Conservation (phyloP, 2,797 vertebrate species). For the Coendou prehensilis region DNA sequence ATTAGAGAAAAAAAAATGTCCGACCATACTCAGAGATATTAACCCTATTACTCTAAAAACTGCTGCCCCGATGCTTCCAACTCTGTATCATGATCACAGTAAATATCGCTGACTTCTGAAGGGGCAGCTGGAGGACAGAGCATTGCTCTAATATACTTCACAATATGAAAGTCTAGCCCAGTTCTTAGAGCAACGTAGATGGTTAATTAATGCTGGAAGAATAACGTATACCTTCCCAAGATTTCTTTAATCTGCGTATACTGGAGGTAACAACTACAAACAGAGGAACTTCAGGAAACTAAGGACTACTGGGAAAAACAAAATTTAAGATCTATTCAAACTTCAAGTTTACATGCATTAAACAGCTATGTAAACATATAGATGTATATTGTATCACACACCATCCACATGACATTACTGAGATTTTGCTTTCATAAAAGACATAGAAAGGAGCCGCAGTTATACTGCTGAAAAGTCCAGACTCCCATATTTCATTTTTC, state of each 20-base stretch:
- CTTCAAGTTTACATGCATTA: not conserved
- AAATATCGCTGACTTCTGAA: not conserved
- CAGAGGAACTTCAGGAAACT: not conserved
- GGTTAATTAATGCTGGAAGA: not conserved
- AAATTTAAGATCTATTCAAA: not conserved
- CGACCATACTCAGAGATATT: not conserved
- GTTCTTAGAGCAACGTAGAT: not conserved
- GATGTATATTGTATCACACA: not conserved
- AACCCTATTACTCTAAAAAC: not conserved
- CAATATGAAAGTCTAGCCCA: not conserved
- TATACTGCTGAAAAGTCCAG: not conserved
- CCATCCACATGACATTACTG: not conserved
- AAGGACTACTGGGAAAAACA: not conserved
- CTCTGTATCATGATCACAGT: not conserved
- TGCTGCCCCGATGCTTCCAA: not conserved
- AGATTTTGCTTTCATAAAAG: not conserved
- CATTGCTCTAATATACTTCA: not conserved
- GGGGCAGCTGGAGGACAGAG: not conserved
- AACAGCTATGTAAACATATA: rapidly evolving
- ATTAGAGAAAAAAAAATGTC: not conserved
- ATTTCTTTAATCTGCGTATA: not conserved
- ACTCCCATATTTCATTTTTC: not conserved
- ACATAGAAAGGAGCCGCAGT: not conserved
- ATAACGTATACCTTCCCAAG: not conserved
- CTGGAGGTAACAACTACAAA: not conserved